Conservation (phyloP, 2,113 vertebrate genomes). For the Otus sunia region DNA sequence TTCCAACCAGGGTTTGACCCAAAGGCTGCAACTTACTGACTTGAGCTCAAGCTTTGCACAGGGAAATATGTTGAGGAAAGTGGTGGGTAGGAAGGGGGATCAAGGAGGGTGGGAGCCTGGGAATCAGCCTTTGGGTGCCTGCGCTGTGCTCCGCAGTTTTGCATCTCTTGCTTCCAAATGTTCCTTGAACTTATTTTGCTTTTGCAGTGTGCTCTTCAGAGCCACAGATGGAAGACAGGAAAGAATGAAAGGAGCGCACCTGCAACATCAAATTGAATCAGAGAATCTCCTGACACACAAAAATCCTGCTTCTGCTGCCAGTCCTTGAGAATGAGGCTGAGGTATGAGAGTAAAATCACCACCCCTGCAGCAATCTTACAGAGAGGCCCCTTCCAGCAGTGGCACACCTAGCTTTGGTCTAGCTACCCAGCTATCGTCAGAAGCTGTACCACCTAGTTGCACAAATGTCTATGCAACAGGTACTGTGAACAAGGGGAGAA, state of each 20-base stretch:
- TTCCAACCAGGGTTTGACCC: background rate
- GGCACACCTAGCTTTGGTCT: rapidly evolving
- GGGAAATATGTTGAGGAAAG: background rate
- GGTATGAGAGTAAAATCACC: background rate
- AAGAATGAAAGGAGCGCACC: background rate
- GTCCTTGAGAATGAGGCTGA: background rate
- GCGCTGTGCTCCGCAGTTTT: background rate
- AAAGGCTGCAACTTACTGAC: background rate
- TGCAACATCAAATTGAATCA: background rate
- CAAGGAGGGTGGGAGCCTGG: background rate
- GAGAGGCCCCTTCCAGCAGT: background rate
- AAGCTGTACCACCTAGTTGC: background rate
- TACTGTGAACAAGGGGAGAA: background rate
- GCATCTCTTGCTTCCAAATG: background rate
- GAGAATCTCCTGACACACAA: background rate
- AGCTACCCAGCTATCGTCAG: background rate
- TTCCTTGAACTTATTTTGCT: background rate
- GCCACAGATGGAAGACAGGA: rapidly evolving
- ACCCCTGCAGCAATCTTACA: background rate
- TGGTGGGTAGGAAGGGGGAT: background rate
- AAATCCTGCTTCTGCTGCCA: background rate
- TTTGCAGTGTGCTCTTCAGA: background rate
- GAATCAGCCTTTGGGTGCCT: background rate
- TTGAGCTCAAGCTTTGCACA: background rate
- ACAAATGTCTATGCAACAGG: background rate